Evolutionary conservation across 2,888 invertebrate genomes (phyloP).

Genomic region (Phasia obesa): DNA sequence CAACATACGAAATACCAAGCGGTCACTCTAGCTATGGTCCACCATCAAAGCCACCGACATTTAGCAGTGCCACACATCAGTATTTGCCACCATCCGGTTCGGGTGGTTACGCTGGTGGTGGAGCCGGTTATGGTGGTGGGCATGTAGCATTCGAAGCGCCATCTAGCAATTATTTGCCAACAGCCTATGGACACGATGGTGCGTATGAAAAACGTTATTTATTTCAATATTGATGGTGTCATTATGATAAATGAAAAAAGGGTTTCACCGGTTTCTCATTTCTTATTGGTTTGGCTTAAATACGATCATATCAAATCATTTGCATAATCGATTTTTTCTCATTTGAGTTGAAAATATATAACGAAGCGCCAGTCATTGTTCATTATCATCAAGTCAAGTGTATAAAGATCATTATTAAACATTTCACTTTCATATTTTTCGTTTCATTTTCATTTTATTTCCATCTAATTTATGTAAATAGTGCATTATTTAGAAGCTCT

Average conservation of each 20-base stretch:
- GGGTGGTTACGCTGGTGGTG: slow-evolving; percentile 76
- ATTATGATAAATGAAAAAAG: slow-evolving; percentile 11
- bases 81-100: slow-evolving; percentile 79
- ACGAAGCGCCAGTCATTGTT: neutral
- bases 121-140: slow-evolving; percentile 78
- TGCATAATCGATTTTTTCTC: slow-evolving; percentile 9
- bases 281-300: slow-evolving; percentile 31
- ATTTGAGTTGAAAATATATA: neutral
- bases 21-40: slow-evolving; percentile 81
- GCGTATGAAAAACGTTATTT: slow-evolving; percentile 73
- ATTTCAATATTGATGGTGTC: slow-evolving; percentile 31
- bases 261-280: slow-evolving; percentile 10
- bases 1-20: slow-evolving; percentile 80
- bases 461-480: neutral
- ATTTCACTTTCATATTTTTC: slow-evolving; percentile 22
- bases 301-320: slow-evolving; percentile 26
- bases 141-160: slow-evolving; percentile 81
- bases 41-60: slow-evolving; percentile 80
- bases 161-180: slow-evolving; percentile 79
- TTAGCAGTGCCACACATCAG: slow-evolving; percentile 80
- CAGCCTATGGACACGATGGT: slow-evolving; percentile 80
- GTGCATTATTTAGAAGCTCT: neutral
- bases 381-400: slow-evolving; percentile 50
- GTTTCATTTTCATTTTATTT: neutral
- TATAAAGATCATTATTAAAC: slow-evolving; percentile 13